Base-by-base conservation (phyloP, 2,113 vertebrate genomes). In the Passer domesticus region DNA sequence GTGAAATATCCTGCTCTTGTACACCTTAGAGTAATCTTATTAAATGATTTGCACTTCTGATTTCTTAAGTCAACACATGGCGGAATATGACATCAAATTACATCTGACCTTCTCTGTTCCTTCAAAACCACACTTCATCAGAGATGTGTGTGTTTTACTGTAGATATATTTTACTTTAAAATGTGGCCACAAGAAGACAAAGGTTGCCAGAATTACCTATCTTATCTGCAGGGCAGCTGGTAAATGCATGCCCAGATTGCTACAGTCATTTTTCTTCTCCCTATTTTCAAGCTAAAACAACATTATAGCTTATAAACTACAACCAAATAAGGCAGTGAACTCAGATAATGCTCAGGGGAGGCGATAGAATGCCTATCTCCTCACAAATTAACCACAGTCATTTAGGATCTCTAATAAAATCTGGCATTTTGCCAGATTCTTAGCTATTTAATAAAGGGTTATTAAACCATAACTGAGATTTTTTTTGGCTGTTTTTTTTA, bases 221-320 rank as follows among this genome's bases (percentile, higher is more conserved):
- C 53, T 64, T 90, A 93, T 95, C 92, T 86, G 44, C 66, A 83
- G 68, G 58, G 60, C 28, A 88, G 76, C 52, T 93, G 50, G 28
- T 81, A 91, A 95, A 83, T 72, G 56, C 15, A 56, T 74, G 90
- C 13, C 5, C 68, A 88, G 60, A 68, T 24, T 90, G 56, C 63
- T 88, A 55, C 2, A 2, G 64, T 67, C 43, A 83, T 78, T 94
- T 90, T 94, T 91, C 39, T 70, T 74, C 35, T 64, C 58, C 49
- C 14, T 78, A 17, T 90, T 96, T 95, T 94, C 83, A 83, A 92
- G 44, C 39, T 92, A 93, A 93, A 95, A 83, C 60, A 94, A 70
- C 18, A 30, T 95, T 90, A 77, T 37, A 77, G 46, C 33, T 91
- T 88, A 70, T 67, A 90, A 93, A 80, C 59, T 68, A 60, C 35